Evolutionary conservation across 2,888 invertebrate species (phyloP).

Genomic region (Andrena marginata): DNA sequence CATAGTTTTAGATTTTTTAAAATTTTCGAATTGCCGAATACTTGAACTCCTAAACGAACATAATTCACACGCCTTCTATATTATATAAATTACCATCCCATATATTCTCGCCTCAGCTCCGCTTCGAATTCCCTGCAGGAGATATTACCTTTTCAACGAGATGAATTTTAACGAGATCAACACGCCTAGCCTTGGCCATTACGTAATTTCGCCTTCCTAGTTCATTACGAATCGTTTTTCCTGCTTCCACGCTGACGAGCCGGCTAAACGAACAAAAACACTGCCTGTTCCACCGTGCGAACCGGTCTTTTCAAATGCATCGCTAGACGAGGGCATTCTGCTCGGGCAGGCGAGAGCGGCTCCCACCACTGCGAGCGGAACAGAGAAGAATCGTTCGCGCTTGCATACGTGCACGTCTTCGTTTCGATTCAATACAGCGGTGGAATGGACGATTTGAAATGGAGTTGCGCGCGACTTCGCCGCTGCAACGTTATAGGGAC

Average conservation of each 20-base stretch:
- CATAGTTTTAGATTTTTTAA: too few species aligned
- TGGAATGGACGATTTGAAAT: not conserved
- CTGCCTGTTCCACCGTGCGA: not conserved
- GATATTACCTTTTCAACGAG: not conserved
- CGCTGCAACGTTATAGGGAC: not conserved
- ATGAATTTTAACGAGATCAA: not conserved
- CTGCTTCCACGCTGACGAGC: not conserved
- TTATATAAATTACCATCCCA: too few species aligned
- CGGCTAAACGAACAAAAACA: not conserved
- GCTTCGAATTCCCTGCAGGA: not conserved
- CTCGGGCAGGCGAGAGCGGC: not conserved
- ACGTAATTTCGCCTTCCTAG: not conserved
- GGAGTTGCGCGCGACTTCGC: not conserved
- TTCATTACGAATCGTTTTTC: not conserved
- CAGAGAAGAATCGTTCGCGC: slow-evolving; percentile 5
- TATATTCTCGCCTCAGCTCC: not conserved
- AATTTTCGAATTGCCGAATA: too few species aligned
- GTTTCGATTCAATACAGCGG: slow-evolving; percentile 1
- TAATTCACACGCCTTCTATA: too few species aligned
- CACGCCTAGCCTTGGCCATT: slow-evolving; percentile 2
- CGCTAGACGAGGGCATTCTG: slow-evolving; percentile 3
- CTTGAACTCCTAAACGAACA: too few species aligned
- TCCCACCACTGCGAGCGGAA: not conserved
- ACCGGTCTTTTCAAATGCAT: slow-evolving; percentile 30
- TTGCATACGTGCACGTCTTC: slow-evolving; percentile 4